A percentile compares a stretch with the other conserved stretches of the same genome.
Conservation (phyloP, 2,113 vertebrate species). For the Stigmatopora argus region DNA sequence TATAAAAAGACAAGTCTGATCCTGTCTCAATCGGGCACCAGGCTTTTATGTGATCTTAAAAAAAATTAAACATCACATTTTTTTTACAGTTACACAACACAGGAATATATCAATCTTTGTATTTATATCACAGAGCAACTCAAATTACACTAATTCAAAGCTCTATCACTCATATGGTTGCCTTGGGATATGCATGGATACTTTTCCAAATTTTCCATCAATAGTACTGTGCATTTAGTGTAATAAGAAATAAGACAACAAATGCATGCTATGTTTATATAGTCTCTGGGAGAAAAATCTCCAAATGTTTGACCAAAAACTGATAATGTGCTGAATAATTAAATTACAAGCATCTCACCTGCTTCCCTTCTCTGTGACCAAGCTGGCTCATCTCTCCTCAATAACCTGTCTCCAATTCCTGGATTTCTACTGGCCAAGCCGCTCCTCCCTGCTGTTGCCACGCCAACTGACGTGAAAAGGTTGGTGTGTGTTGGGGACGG, state of each 20-base stretch:
- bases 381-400: slow-evolving; percentile 73
- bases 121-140: background rate
- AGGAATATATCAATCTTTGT: background rate
- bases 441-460: slow-evolving; percentile 55
- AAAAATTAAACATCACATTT: slow-evolving; percentile 25
- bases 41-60: slow-evolving; percentile 49
- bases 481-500: slow-evolving; percentile 78
- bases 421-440: slow-evolving; percentile 31
- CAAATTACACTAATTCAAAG: background rate
- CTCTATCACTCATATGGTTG: background rate
- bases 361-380: slow-evolving; percentile 73
- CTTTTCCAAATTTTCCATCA: background rate
- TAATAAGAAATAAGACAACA: background rate
- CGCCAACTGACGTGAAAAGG: slow-evolving; percentile 84
- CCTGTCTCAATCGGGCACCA: slow-evolving; percentile 43
- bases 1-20: slow-evolving; percentile 63
- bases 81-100: background rate
- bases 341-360: slow-evolving; percentile 72
- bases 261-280: background rate
- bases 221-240: background rate
- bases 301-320: background rate
- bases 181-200: background rate
- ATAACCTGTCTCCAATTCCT: slow-evolving; percentile 61
- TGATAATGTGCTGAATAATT: background rate
- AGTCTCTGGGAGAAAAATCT: background rate